Conservation (phyloP, 2,113 vertebrate species). For the Sinosuthora webbiana region DNA sequence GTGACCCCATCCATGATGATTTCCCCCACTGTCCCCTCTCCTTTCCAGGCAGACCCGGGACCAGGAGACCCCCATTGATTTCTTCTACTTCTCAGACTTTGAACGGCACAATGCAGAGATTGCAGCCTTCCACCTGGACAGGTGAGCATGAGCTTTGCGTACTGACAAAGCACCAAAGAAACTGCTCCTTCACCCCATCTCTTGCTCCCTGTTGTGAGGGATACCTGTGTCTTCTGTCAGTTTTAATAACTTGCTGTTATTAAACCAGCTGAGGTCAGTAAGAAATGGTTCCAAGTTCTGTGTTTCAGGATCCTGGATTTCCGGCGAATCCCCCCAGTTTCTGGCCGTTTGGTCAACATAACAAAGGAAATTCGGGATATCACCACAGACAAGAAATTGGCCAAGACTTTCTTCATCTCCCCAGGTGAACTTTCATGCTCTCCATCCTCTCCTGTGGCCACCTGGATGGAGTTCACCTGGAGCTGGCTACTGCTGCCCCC, state of each 20-base stretch:
- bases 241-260: neutral
- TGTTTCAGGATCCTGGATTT: constrained; percentile 80
- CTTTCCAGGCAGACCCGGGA: constrained; percentile 77
- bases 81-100: constrained; percentile 89
- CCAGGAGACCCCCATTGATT: constrained; percentile 82
- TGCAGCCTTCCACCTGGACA: constrained; percentile 84
- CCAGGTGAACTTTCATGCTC: constrained; percentile 66
- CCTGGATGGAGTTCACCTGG: neutral
- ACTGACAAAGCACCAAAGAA: neutral
- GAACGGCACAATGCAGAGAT: constrained; percentile 87
- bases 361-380: constrained; percentile 81
- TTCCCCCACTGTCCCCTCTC: neutral
- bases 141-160: constrained; percentile 53
- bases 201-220: neutral
- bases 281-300: neutral
- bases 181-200: neutral
- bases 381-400: constrained; percentile 82
- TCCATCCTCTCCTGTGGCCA: neutral
- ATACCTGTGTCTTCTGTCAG: rapidly evolving
- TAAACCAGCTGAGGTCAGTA: neutral
- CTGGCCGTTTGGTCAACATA: constrained; percentile 80
- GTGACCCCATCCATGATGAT: neutral
- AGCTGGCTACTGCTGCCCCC: neutral
- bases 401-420: constrained; percentile 82
- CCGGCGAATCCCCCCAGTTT: constrained; percentile 78